Percentiles rank a stretch among this genome's conserved stretches.
These are phyloP conservation scores for Caranx melampygus DNA, from an alignment of 2,113 vertebrate species.

Conservation along the genomic window DNA sequence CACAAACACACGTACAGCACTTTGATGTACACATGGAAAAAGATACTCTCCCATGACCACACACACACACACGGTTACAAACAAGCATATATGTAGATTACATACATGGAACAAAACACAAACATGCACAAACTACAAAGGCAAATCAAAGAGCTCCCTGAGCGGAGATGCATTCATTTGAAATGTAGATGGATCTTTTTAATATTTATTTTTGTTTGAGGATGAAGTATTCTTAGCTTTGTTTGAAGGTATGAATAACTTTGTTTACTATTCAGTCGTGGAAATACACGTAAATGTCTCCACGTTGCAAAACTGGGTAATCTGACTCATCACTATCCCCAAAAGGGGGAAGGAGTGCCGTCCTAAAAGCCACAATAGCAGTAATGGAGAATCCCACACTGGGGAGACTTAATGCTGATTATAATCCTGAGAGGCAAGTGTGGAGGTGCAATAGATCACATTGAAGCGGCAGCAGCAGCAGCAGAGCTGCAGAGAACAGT, in stretches of 20 bases:
- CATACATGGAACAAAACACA: constrained; percentile 8
- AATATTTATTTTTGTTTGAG: constrained; percentile 30
- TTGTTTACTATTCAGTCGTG: constrained; percentile 42
- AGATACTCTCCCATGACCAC: neutral
- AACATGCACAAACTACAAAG: constrained; percentile 11
- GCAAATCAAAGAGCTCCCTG: neutral
- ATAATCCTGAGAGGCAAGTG: constrained; percentile 12
- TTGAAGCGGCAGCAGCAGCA: constrained; percentile 23
- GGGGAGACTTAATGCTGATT: constrained; percentile 2
- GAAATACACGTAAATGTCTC: neutral
- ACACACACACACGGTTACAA: constrained; percentile 11
- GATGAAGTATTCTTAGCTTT: constrained; percentile 7
- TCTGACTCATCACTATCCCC: constrained; percentile 35
- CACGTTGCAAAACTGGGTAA: constrained; percentile 7
- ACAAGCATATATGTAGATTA: neutral
- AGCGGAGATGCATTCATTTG: constrained; percentile 15
- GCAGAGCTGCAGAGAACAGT: constrained; percentile 19
- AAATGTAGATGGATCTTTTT: constrained; percentile 32
- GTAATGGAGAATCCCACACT: neutral
- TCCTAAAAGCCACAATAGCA: constrained; percentile 19
- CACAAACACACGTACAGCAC: constrained; percentile 37
- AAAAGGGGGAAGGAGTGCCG: neutral
- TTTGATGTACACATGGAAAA: constrained; percentile 15
- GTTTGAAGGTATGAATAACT: constrained; percentile 60
- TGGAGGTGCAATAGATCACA: constrained; percentile 20